A percentile compares a stretch with the other conserved stretches of the same genome.
These are phyloP conservation scores for Lepus oiostolus DNA, from an alignment of 2,797 vertebrate genomes.

Conservation along the genomic window DNA sequence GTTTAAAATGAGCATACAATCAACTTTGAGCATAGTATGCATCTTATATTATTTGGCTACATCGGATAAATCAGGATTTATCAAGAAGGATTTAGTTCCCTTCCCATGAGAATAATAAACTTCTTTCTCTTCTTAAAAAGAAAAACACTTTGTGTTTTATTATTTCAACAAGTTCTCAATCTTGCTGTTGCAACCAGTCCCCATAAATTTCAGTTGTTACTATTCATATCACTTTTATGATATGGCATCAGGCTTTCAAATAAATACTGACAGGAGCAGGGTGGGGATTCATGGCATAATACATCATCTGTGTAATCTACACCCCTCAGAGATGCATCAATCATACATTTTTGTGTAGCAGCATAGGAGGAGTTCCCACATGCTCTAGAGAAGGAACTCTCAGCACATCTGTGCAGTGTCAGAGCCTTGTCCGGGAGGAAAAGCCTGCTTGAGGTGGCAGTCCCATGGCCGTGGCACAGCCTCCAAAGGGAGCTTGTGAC, in stretches of 20 bases:
- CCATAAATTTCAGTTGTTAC: slow-evolving; percentile 85
- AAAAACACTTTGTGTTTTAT: slow-evolving; percentile 85
- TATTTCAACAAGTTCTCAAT: slow-evolving; percentile 87
- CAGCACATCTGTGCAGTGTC: slow-evolving; percentile 25
- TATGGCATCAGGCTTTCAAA: slow-evolving; percentile 86
- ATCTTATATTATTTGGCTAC: slow-evolving; percentile 20
- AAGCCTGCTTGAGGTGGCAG: background rate
- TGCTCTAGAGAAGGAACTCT: background rate
- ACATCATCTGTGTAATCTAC: slow-evolving; percentile 28
- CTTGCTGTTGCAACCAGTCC: slow-evolving; percentile 84
- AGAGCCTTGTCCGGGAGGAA: background rate
- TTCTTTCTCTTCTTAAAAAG: slow-evolving; percentile 80
- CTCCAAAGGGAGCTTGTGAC: background rate
- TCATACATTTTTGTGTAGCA: slow-evolving; percentile 40
- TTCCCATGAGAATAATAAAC: slow-evolving; percentile 81
- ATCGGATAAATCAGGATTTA: slow-evolving; percentile 84
- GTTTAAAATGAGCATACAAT: slow-evolving; percentile 8
- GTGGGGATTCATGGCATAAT: slow-evolving; percentile 80
- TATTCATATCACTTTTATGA: slow-evolving; percentile 86
- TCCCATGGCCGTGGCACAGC: background rate
- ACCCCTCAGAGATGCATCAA: slow-evolving; percentile 45
- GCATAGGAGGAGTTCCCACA: background rate
- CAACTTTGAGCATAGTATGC: background rate
- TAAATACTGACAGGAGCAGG: slow-evolving; percentile 85
- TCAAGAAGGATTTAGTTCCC: slow-evolving; percentile 80